These are phyloP conservation scores for Cryptotis parvus DNA, from an alignment of 2,113 vertebrate genomes.

Conservation along the genomic window DNA sequence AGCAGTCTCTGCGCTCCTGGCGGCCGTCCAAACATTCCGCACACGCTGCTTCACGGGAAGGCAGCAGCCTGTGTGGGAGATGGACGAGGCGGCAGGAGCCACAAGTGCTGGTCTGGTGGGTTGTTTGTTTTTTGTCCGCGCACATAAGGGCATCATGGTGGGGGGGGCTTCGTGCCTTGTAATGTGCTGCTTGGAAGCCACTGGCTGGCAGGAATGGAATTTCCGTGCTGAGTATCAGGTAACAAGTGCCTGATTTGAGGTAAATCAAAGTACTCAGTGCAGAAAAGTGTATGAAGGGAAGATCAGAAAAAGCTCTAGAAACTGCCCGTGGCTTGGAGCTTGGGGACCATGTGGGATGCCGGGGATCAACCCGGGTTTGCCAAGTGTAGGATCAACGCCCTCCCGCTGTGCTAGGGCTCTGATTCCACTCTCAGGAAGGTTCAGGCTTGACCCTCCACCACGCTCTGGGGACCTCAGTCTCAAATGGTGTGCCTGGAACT, in stretches of 20 bases:
- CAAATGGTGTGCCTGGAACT: too few relatives aligned
- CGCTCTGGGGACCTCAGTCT: too few relatives aligned
- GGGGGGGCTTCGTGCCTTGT: background rate
- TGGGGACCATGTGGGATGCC: too few relatives aligned
- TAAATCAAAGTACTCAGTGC: background rate
- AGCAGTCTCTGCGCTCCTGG: background rate
- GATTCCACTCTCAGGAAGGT: too few relatives aligned
- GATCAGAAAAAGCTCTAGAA: background rate
- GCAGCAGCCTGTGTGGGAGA: background rate
- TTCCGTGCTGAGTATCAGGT: background rate
- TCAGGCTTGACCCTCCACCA: too few relatives aligned
- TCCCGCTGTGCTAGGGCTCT: too few relatives aligned
- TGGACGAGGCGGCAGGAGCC: background rate
- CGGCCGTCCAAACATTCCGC: background rate
- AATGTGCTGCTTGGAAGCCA: background rate
- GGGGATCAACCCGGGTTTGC: too few relatives aligned
- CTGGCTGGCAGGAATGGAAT: too few relatives aligned
- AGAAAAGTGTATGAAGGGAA: background rate
- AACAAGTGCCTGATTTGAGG: too few relatives aligned
- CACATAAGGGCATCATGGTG: background rate
- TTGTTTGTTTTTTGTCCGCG: too few relatives aligned
- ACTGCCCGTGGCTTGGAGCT: fast-evolving
- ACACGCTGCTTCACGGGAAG: background rate
- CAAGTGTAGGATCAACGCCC: too few relatives aligned
- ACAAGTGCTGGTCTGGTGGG: background rate